Base-by-base conservation (phyloP, 1,140 invertebrate genomes). In the Papilio helenus region DNA sequence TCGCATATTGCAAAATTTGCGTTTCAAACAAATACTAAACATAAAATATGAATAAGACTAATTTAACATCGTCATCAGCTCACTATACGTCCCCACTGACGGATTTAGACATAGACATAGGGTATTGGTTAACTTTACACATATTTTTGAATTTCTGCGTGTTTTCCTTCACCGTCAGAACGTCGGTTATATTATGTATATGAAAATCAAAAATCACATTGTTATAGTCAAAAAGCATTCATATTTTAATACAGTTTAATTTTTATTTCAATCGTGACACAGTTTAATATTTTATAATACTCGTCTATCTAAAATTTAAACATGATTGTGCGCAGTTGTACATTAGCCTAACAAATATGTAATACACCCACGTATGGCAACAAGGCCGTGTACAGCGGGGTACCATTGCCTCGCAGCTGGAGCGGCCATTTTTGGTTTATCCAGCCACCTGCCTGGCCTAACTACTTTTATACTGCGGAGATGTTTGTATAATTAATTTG, bases 401-500 rank as follows among this genome's bases (percentile, higher is more conserved):
- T 20, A 20, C n/a, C 55, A 23, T 61, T 23, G 55, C 55, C 20
- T 12, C 55, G 55, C 55, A 61, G 20, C 55, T 61, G 20, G 55
- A 26, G 20, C 20, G n/a, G 55, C 55, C 55, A 61, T 61, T 61
- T 61, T 61, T 61, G 55, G 55, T 34, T 61, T 61, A 61, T 20
- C n/a, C 55, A 61, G 20, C n/a, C 20, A 23, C n/a, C 20, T 23
- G 55, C 55, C n/a, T 23, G 14, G 14, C 49, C 5, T 55, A 55
- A 55, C 5, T 61, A 61, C 20, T 23, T 20, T 23, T 23, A 10
- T 61, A 23, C 20, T 61, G 0, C 1, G 7, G 51, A 55, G n/a
- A 55, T 20, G 51, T 55, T 55, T 55, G 51, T 55, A 55, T 55
- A 55, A 55, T 20, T 55, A 55, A n/a, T n/a, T 55, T 55, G n/a